Conservation (phyloP, 1,140 invertebrate species). For the Nilaparvata lugens region DNA sequence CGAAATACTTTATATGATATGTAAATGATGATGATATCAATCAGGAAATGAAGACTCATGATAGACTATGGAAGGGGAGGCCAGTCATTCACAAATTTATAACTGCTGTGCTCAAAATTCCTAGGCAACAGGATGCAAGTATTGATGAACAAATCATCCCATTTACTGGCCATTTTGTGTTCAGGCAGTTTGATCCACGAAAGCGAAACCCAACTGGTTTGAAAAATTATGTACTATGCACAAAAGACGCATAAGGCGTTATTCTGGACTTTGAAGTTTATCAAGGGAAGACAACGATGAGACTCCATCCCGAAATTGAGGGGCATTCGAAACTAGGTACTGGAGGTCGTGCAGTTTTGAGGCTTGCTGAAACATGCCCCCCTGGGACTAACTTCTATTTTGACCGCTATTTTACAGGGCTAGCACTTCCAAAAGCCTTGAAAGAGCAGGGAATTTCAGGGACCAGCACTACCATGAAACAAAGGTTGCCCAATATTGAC, state of each 20-base stretch:
- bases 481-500: conserved; percentile 9
- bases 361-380: conserved; percentile 20
- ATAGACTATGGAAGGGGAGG: conserved; percentile 14
- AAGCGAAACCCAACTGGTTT: conserved; percentile 24
- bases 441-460: neutral
- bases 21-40: conserved; percentile 3
- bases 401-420: no score
- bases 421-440: conserved; percentile 18
- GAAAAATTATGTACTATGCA: conserved; percentile 23
- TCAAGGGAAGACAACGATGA: conserved; percentile 1
- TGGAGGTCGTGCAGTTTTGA: conserved; percentile 20
- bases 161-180: conserved; percentile 19
- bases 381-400: conserved; percentile 23
- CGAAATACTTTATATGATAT: no score
- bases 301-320: neutral
- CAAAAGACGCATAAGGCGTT: conserved; percentile 16
- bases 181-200: conserved; percentile 20
- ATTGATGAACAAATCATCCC: no score
- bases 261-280: conserved; percentile 27
- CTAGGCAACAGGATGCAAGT: conserved; percentile 8
- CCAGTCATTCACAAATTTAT: conserved; percentile 10
- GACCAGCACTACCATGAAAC: conserved; percentile 6
- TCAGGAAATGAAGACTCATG: neutral
- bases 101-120: conserved; percentile 4
- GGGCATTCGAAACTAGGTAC: conserved; percentile 5